Conservation (phyloP, 2,797 vertebrate species). For the Acrocephalus scirpaceus region DNA sequence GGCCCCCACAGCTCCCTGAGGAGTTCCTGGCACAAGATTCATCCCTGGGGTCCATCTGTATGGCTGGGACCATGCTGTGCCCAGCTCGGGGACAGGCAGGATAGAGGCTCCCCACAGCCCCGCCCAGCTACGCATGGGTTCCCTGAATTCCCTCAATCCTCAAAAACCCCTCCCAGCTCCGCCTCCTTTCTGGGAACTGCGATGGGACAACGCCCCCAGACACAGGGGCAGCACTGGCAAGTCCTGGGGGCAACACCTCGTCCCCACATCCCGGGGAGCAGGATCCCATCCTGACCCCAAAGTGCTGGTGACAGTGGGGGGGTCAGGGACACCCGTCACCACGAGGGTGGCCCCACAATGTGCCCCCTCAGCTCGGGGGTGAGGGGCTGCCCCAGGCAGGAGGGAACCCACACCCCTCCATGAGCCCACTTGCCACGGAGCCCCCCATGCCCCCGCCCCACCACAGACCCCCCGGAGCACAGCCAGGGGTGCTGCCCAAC, state of each 20-base stretch:
- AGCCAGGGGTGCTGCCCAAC: not conserved
- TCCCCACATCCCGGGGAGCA: accelerated
- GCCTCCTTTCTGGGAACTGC: not conserved
- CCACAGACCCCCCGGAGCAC: accelerated
- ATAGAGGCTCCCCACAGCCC: not conserved
- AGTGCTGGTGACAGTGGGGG: accelerated
- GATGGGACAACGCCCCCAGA: accelerated
- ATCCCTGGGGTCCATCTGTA: accelerated
- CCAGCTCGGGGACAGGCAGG: not conserved
- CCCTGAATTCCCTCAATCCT: not conserved
- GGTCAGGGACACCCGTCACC: accelerated
- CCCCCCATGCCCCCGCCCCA: accelerated
- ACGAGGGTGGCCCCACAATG: accelerated
- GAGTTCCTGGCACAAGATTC: accelerated
- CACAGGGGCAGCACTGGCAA: no score
- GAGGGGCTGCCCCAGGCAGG: not conserved
- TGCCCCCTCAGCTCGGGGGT: no score
- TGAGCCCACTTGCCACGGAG: not conserved
- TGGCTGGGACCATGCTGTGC: not conserved
- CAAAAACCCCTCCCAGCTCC: not conserved
- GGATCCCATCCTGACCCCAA: not conserved
- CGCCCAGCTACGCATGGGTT: accelerated
- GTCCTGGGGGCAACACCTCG: not conserved
- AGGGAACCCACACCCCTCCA: not conserved
- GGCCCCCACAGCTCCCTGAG: not conserved